These are phyloP conservation scores for Euphysa ruthae DNA, from an alignment of 30 jellyfish, hydroid and myxozoan genomes.

Conservation along the genomic window DNA sequence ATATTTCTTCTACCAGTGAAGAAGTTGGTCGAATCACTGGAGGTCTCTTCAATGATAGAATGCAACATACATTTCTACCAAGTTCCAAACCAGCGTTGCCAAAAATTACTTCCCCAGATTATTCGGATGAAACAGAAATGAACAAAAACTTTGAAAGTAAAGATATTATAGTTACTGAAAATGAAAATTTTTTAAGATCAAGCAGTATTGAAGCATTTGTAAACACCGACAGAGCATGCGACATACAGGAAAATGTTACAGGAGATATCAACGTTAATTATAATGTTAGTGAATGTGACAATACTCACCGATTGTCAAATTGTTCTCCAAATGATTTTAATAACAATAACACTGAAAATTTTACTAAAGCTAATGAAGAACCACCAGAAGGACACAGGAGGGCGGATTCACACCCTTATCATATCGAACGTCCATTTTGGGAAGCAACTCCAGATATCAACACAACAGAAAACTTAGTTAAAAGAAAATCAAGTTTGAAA, in stretches of 20 bases:
- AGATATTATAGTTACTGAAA: no score
- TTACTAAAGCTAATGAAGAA: not conserved
- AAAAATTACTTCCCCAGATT: constrained; percentile 24
- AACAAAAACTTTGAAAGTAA: not conserved
- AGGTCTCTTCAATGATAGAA: not conserved
- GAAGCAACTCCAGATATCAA: not conserved
- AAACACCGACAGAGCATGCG: not conserved
- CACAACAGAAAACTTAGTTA: not conserved
- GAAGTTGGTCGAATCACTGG: constrained; percentile 11
- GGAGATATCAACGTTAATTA: not conserved
- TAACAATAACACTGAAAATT: no score
- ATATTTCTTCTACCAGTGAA: constrained; percentile 20
- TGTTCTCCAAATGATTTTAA: no score
- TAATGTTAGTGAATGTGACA: not conserved
- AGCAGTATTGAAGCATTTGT: no score
- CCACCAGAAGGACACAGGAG: not conserved
- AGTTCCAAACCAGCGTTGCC: constrained; percentile 21
- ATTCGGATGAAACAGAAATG: not conserved
- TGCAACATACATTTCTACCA: not conserved
- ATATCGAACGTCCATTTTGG: constrained; percentile 17
- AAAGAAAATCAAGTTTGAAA: not conserved
- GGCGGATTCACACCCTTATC: not conserved
- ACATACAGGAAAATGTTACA: not conserved
- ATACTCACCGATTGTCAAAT: not conserved
- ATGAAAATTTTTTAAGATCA: no score